Conservation (phyloP, 1,140 invertebrate genomes). For the Ylistrum balloti region DNA sequence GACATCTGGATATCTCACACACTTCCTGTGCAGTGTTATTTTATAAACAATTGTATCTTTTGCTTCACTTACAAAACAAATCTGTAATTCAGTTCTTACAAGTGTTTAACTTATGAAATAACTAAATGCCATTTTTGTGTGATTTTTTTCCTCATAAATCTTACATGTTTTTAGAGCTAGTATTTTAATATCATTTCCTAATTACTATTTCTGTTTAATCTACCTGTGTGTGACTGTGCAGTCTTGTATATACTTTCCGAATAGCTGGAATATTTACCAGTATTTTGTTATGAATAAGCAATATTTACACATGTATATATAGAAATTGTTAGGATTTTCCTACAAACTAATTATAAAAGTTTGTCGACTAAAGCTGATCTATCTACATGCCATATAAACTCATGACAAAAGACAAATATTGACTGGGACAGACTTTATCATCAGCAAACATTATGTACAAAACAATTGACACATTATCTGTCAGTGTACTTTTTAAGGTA, state of each 20-base stretch:
- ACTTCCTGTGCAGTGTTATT: neutral
- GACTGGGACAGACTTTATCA: neutral
- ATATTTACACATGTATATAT: neutral
- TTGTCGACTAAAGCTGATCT: neutral
- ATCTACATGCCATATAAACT: neutral
- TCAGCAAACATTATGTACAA: neutral
- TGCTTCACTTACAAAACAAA: neutral
- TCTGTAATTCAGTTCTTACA: neutral
- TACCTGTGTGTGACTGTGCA: too few relatives aligned
- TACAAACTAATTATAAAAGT: neutral
- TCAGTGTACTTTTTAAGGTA: too few relatives aligned
- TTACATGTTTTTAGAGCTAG: too few relatives aligned
- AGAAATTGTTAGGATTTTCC: neutral
- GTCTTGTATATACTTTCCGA: too few relatives aligned
- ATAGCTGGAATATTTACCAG: too few relatives aligned
- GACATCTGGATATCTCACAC: neutral
- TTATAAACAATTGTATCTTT: too few relatives aligned
- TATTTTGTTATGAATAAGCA: neutral
- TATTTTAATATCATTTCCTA: too few relatives aligned
- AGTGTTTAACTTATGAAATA: too few relatives aligned
- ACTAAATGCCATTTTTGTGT: too few relatives aligned
- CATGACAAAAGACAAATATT: conserved; percentile 28
- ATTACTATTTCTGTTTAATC: too few relatives aligned
- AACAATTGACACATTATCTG: neutral
- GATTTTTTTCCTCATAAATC: too few relatives aligned